These are phyloP conservation scores for Leuciscus idus DNA, from an alignment of 2,113 vertebrate species.

Conservation along the genomic window DNA sequence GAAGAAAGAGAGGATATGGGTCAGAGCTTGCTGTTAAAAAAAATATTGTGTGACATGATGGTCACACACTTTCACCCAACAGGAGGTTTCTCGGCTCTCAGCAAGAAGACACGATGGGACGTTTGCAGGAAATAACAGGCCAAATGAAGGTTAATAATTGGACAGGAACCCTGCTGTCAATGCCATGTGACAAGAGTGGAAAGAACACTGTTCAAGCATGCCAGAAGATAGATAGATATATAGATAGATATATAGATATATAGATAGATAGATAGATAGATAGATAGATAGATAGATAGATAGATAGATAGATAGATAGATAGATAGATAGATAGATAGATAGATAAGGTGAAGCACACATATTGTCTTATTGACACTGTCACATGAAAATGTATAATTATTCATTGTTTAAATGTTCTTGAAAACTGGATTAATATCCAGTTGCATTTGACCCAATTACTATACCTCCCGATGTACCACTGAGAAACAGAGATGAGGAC, in stretches of 20 bases:
- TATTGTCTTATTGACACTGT: neutral
- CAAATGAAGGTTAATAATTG: slow-evolving; percentile 37
- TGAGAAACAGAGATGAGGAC: slow-evolving; percentile 3
- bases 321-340: neutral
- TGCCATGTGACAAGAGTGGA: slow-evolving; percentile 7
- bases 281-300: neutral
- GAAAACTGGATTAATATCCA: neutral
- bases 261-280: neutral
- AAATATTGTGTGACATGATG: slow-evolving; percentile 33
- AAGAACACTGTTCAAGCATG: neutral
- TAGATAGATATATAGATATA: neutral
- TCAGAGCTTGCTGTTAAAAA: slow-evolving; percentile 18
- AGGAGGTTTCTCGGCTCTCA: slow-evolving; percentile 4
- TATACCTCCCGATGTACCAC: neutral
- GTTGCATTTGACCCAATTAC: neutral
- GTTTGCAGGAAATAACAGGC: slow-evolving; percentile 32
- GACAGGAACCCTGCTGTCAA: slow-evolving; percentile 4
- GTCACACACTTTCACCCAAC: slow-evolving; percentile 35
- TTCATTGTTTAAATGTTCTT: neutral
- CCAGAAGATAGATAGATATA: neutral
- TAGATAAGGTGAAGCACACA: neutral
- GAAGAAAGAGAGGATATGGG: slow-evolving; percentile 5
- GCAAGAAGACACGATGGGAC: neutral
- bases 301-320: neutral
- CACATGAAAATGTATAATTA: neutral